Evolutionary conservation across 2,113 vertebrate species (phyloP), one percentile per base, ranked within the genome.

Genomic region (Gopherus evgoodei): DNA sequence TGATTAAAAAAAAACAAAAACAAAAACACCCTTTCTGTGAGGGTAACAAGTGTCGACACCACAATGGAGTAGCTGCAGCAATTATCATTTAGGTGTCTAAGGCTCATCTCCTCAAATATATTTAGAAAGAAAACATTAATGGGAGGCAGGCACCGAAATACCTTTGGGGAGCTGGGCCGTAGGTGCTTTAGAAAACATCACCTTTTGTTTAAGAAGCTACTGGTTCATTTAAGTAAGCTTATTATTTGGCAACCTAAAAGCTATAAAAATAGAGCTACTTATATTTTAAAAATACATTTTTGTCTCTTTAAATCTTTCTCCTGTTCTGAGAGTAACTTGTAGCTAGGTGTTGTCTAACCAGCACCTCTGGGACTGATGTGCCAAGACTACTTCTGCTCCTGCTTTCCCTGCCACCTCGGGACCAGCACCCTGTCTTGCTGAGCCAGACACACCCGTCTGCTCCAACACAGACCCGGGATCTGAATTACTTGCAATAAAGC

Each of bases 211-310:
- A 62, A 31, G 57, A 31, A 62, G 57, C 29, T 62, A 31, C 57
- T 62, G 56, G 76, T 92, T 19, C 57, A 84, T 86, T 88, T 69
- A 86, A 80, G 91, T n/a, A 79, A 93, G 47, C 54, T 91, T 79
- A 91, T 44, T 31, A 93, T 92, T 88, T 93, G 86, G 57, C 81
- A 90, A 85, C 65, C 27, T 75, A 87, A 59, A 88, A 93, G 56
- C 19, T 87, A 29, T 17, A 88, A 69, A 52, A 62, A 65, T 88
- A 83, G 72, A 93, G 42, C 50, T 12, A 42, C 6, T 57, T 79
- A 8, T 8, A 47, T 6, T 69, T n/a, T 24, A 81, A 90, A 97
- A 91, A 24, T 0, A 62, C 29, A 38, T 50, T 87, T 91, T 90
- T 79, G 78, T 69, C 84, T 91, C 57, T 65, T 49, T 42, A 38